Base-by-base conservation (phyloP, 2,113 vertebrate species). In the Raphicerus campestris region DNA sequence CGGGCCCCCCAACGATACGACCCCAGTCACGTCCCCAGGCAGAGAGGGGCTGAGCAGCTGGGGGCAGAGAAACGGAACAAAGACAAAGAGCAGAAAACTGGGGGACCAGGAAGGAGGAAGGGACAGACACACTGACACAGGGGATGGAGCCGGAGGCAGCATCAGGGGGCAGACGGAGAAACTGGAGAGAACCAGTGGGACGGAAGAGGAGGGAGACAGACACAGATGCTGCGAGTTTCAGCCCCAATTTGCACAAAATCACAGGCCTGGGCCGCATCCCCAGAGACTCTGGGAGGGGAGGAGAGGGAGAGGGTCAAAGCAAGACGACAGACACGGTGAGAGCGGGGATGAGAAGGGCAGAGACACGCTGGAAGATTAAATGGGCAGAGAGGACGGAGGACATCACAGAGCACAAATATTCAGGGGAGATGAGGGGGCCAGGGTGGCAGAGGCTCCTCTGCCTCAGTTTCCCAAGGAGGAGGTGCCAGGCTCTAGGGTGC, bases 11-110 rank as follows among this genome's bases (percentile, higher is more conserved):
- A 42, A 55, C 7, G 35, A 75, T 56, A 94, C 14, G 75, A n/a
- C 55, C 91, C 94, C 80, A 47, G 91, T 16, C 16, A 82, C 28
- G 17, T 55, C 77, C 88, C 94, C 88, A 87, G 17, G 81, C 87
- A 92, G 85, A 96, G 81, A 89, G 30, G 45, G 77, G 42, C 78
- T 32, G 35, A 93, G 87, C 58, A 73, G 85, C 49, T 11, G 6
- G 77, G 89, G 85, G 81, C 85, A 39, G 94, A 92, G 84, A 89
- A 49, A 90, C 90, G 73, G 84, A 89, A 78, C 83, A 60, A 53
- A 85, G 53, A 80, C 75, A 20, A 70, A 94, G n/a, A 95, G 86
- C 55, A 24, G 84, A 91, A 63, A 92, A 77, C 24, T 19, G 91
- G 42, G 87, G 91, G 63, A 10, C 56, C 22, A 24, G 32, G 32